These are phyloP conservation scores for Pristiophorus japonicus DNA, from an alignment of 2,113 vertebrate species.

Conservation along the genomic window DNA sequence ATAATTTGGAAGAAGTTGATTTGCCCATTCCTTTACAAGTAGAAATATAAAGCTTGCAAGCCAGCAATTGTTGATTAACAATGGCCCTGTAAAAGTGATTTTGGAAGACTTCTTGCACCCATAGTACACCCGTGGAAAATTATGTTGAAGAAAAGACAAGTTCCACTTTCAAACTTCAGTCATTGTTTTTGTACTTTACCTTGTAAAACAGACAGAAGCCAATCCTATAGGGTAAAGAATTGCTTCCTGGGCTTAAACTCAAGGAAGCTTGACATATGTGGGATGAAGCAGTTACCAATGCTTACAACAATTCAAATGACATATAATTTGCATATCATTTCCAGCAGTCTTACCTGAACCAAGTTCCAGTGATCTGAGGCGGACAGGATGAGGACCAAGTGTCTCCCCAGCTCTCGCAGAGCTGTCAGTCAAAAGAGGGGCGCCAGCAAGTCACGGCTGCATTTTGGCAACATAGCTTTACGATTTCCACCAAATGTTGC, in stretches of 20 bases:
- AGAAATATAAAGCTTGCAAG: conserved; percentile 9
- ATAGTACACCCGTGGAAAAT: not conserved
- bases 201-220: not conserved
- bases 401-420: not conserved
- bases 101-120: not conserved
- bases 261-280: not conserved
- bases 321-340: conserved; percentile 36
- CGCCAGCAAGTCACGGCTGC: not conserved
- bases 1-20: not conserved
- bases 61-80: not conserved
- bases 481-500: not conserved
- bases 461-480: not conserved
- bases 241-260: not conserved
- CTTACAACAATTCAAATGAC: conserved; percentile 31
- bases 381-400: not conserved
- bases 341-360: conserved; percentile 28
- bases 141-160: not conserved
- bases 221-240: conserved; percentile 2
- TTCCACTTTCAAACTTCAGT: not conserved
- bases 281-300: conserved; percentile 32
- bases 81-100: not conserved
- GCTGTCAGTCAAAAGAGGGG: not conserved
- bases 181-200: not conserved
- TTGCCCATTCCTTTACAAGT: not conserved
- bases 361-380: not conserved